A percentile compares a stretch with the other conserved stretches of the same genome.
These are phyloP conservation scores for Perodicticus potto DNA, from an alignment of 2,797 vertebrate species.

Conservation along the genomic window DNA sequence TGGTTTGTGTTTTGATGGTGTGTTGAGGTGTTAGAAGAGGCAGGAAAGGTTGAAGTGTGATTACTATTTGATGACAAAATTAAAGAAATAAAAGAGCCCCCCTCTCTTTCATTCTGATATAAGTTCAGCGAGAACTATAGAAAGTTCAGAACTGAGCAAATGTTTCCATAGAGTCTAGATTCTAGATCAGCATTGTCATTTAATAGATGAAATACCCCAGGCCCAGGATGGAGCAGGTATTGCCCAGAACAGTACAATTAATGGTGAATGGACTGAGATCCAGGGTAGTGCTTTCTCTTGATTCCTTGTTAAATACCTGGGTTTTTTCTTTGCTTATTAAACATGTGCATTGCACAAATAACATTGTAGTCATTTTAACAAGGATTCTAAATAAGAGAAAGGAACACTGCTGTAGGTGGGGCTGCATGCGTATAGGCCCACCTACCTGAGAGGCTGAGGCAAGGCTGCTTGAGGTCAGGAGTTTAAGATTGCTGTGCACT, in stretches of 20 bases:
- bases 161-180: background rate
- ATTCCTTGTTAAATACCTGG: background rate
- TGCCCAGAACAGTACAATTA: background rate
- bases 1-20: slow-evolving; percentile 50
- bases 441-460: background rate
- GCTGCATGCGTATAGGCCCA: background rate
- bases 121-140: background rate
- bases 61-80: slow-evolving; percentile 23
- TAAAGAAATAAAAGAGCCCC: background rate
- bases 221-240: background rate
- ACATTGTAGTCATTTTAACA: background rate
- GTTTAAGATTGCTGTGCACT: background rate
- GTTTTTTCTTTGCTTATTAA: background rate
- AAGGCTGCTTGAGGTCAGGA: background rate
- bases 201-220: background rate
- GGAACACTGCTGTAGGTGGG: background rate
- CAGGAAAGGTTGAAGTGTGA: background rate
- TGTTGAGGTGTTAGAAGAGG: slow-evolving; percentile 26
- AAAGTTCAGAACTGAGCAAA: background rate
- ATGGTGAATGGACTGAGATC: background rate
- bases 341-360: background rate
- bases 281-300: background rate
- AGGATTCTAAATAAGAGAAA: background rate
- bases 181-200: background rate
- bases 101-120: background rate